Evolutionary conservation across 1,140 invertebrate genomes (phyloP).

Genomic region (Drosophila jambulina): DNA sequence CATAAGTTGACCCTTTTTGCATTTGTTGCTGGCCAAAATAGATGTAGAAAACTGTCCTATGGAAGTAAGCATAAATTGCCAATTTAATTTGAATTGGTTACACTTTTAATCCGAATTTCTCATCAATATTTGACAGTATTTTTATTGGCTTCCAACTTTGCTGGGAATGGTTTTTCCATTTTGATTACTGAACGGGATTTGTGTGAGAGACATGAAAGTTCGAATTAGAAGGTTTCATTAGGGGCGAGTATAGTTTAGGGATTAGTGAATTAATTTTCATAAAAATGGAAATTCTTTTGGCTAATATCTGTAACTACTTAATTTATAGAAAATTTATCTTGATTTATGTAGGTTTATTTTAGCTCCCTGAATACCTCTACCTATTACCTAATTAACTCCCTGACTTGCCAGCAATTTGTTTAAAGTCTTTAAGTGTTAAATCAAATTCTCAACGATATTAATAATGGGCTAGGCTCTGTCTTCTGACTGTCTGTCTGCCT

Average conservation of each 20-base stretch:
- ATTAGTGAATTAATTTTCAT: neutral
- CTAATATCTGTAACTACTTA: neutral
- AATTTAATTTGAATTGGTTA: constrained; percentile 24
- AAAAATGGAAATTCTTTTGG: neutral
- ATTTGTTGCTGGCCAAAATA: constrained; percentile 9
- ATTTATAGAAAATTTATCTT: neutral
- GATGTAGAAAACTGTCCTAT: neutral
- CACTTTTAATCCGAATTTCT: constrained; percentile 20
- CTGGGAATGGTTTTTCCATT: constrained; percentile 2
- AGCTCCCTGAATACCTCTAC: neutral
- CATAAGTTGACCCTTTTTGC: constrained; percentile 18
- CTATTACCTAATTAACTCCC: constrained; percentile 3
- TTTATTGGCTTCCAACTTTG: constrained; percentile 6
- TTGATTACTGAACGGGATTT: constrained; percentile 17
- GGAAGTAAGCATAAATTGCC: constrained; percentile 5
- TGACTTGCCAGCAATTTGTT: constrained; percentile 23
- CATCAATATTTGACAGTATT: neutral
- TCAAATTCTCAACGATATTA: constrained; percentile 57
- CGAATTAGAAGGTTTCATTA: neutral
- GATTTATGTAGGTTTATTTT: neutral
- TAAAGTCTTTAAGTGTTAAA: constrained; percentile 42
- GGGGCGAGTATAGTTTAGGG: neutral
- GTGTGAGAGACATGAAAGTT: neutral
- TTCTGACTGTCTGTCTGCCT: neutral
- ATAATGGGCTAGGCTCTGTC: constrained; percentile 46